Percentiles rank a stretch among this genome's conserved stretches.
phyloP scores from a whole-genome alignment of 2,888 invertebrate genomes.

The Mythimna lalbum region DNA sequence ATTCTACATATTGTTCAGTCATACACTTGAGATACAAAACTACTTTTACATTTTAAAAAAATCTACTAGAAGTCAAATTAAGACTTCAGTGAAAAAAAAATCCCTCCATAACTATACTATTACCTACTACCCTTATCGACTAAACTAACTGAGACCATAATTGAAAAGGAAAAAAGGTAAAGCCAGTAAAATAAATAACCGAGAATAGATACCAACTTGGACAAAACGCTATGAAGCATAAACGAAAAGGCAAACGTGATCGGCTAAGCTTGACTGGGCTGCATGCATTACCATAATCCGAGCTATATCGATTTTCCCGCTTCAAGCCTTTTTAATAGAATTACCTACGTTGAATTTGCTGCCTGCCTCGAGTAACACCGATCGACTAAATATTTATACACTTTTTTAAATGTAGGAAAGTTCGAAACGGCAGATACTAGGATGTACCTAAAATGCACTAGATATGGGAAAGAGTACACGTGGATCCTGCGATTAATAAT shows the following conservation, averaged over 20 bases:
- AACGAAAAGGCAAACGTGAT: constrained; percentile 69
- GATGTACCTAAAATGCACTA: background rate
- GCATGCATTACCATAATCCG: constrained; percentile 76
- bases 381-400: background rate
- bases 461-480: background rate
- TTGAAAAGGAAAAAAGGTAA: constrained; percentile 11
- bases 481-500: too few species aligned
- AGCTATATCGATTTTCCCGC: constrained; percentile 67
- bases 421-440: background rate
- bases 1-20: too few species aligned
- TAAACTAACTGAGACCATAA: background rate
- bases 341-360: constrained; percentile 48
- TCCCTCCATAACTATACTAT: too few species aligned
- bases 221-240: constrained; percentile 67
- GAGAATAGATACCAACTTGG: constrained; percentile 52
- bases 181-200: constrained; percentile 41
- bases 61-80: too few species aligned
- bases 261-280: constrained; percentile 69
- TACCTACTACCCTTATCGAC: too few species aligned
- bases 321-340: constrained; percentile 60
- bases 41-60: too few species aligned
- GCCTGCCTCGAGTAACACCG: constrained; percentile 19
- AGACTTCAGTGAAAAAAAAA: too few species aligned
- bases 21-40: too few species aligned
- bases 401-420: background rate